phyloP scores from a whole-genome alignment of 2,113 vertebrate species.

The Rhinolophus ferrumequinum region DNA sequence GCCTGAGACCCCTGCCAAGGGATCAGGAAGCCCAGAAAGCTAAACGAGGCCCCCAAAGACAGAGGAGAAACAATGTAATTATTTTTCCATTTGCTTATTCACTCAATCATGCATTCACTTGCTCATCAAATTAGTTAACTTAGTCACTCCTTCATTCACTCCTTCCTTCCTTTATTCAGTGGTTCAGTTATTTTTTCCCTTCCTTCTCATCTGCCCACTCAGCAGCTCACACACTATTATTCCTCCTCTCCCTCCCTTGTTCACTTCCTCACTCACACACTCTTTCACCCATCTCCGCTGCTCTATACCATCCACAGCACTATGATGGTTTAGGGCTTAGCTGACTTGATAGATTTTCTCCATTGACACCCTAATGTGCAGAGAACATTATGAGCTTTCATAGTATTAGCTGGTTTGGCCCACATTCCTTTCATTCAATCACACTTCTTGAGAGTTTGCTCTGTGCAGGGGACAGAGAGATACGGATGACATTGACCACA shows the following conservation, averaged over 20 bases:
- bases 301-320: background rate
- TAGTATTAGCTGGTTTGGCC: background rate
- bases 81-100: background rate
- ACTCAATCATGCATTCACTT: background rate
- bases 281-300: background rate
- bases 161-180: background rate
- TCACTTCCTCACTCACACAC: background rate
- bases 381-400: background rate
- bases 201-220: background rate
- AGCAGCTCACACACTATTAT: background rate
- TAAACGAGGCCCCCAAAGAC: background rate
- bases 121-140: background rate
- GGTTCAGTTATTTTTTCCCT: background rate
- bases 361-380: background rate
- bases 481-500: background rate
- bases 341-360: background rate
- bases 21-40: background rate
- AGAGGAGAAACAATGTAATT: background rate
- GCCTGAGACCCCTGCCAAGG: background rate
- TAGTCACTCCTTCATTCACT: background rate
- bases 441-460: background rate
- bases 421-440: background rate
- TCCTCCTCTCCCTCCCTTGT: background rate
- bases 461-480: background rate
- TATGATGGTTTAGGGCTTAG: background rate